Evolutionary conservation across 2,888 invertebrate genomes (phyloP).

Genomic region (Drosophila crucigera): DNA sequence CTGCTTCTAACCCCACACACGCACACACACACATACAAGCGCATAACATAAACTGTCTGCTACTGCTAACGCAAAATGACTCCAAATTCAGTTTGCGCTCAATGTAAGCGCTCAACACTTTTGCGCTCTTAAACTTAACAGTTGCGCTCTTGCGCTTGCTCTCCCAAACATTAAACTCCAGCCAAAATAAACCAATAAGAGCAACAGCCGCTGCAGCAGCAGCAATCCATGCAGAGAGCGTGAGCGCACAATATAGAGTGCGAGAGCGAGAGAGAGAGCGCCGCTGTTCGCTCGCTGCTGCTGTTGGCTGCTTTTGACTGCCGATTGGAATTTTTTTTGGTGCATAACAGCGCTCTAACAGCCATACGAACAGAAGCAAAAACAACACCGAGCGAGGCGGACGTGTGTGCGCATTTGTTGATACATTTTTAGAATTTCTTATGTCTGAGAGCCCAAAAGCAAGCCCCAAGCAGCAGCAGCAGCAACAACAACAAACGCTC

Average conservation of each 20-base stretch:
- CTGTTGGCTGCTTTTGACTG: conserved; percentile 35
- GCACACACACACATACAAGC: conserved; percentile 5
- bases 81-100: conserved; percentile 22
- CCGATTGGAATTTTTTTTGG: conserved; percentile 62
- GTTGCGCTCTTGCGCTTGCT: conserved; percentile 3
- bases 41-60: background rate
- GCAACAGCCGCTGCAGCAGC: conserved; percentile 35
- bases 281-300: conserved; percentile 15
- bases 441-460: conserved; percentile 39
- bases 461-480: conserved; percentile 28
- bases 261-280: conserved; percentile 26
- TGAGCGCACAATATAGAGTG: conserved; percentile 10
- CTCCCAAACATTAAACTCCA: conserved; percentile 51
- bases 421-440: conserved; percentile 58
- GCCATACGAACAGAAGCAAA: conserved; percentile 59
- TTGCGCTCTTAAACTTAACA: conserved; percentile 27
- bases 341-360: conserved; percentile 61
- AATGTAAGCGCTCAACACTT: conserved; percentile 22
- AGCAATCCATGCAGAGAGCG: conserved; percentile 27
- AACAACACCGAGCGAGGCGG: conserved; percentile 64
- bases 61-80: conserved; percentile 22
- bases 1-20: conserved; percentile 12
- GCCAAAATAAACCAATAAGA: conserved; percentile 62
- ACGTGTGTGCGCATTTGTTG: conserved; percentile 62
- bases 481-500: conserved; percentile 29